A percentile compares a stretch with the other conserved stretches of the same genome.
phyloP scores from a whole-genome alignment of 2,888 invertebrate species.

The Theodoxus fluviatilis region DNA sequence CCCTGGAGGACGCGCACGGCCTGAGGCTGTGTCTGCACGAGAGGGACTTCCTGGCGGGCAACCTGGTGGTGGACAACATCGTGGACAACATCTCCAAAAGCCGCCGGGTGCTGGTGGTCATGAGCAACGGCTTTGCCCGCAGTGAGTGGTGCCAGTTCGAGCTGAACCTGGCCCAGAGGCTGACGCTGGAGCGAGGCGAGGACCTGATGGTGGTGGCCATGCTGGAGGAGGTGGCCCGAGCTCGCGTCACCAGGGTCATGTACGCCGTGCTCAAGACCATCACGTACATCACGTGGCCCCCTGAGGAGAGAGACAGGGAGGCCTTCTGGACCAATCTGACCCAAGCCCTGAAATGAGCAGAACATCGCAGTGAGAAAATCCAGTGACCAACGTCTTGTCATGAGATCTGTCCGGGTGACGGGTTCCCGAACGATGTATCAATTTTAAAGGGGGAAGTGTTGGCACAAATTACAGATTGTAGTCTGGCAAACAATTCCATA shows the following conservation, averaged over 20 bases:
- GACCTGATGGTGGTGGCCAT: constrained; percentile 74
- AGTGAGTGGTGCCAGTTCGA: constrained; percentile 81
- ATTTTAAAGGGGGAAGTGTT: too few species aligned
- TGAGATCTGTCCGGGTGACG: too few species aligned
- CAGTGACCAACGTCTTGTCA: too few species aligned
- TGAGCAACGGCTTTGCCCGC: constrained; percentile 72
- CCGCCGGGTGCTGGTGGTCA: constrained; percentile 72
- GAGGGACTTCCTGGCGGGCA: constrained; percentile 76
- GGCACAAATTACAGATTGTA: too few species aligned
- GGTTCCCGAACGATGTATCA: too few species aligned
- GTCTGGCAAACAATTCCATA: too few species aligned
- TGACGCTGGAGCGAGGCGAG: constrained; percentile 50
- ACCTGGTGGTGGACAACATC: constrained; percentile 76
- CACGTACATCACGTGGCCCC: constrained; percentile 75
- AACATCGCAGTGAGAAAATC: too few species aligned
- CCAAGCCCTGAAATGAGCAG: too few species aligned
- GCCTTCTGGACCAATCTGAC: too few species aligned
- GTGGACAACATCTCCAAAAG: constrained; percentile 76
- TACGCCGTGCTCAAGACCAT: constrained; percentile 76
- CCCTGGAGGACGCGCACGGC: constrained; percentile 70
- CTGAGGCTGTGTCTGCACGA: constrained; percentile 73
- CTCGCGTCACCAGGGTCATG: constrained; percentile 72
- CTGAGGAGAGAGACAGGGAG: constrained; percentile 37
- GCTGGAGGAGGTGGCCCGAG: constrained; percentile 73
- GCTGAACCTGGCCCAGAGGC: constrained; percentile 75